phyloP scores from a whole-genome alignment of 1,140 invertebrate genomes.

The Drosophila bifasciata region DNA sequence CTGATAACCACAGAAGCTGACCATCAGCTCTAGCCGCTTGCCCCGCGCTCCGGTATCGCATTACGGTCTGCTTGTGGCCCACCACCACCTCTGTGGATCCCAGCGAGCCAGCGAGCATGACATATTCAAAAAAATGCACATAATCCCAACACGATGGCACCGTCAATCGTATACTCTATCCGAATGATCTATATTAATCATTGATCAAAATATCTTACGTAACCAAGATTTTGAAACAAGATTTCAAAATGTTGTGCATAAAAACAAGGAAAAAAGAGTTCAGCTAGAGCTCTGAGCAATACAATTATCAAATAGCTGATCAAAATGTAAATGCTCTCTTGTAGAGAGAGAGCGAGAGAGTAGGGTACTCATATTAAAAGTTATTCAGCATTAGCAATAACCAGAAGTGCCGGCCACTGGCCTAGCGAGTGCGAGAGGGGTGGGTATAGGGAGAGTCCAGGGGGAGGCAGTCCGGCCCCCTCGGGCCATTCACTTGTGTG shows the following conservation, averaged over 20 bases:
- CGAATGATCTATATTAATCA: no score
- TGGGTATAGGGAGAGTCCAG: neutral
- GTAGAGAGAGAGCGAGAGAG: no score
- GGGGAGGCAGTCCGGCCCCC: conserved; percentile 2
- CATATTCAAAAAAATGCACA: conserved; percentile 40
- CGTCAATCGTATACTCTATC: no score
- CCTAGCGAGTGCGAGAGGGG: no score
- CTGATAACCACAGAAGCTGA: conserved; percentile 14
- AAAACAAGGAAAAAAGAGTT: neutral
- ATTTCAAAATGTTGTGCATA: no score
- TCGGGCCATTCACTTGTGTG: conserved; percentile 45
- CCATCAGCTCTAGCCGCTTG: neutral
- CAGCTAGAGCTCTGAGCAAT: no score
- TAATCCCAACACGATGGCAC: no score
- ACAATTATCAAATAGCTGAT: conserved; percentile 12
- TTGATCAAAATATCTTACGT: neutral
- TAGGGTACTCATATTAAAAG: no score
- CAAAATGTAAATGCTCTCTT: neutral
- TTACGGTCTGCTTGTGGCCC: conserved; percentile 30
- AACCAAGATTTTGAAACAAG: no score
- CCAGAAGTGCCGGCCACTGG: conserved; percentile 27
- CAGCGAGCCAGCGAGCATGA: conserved; percentile 62
- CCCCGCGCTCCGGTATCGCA: conserved; percentile 36
- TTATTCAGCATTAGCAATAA: conserved; percentile 20
- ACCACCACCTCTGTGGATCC: conserved; percentile 47